Base-by-base conservation (phyloP, 2,888 invertebrate species). In the Acanthococcus lagerstroemiae region DNA sequence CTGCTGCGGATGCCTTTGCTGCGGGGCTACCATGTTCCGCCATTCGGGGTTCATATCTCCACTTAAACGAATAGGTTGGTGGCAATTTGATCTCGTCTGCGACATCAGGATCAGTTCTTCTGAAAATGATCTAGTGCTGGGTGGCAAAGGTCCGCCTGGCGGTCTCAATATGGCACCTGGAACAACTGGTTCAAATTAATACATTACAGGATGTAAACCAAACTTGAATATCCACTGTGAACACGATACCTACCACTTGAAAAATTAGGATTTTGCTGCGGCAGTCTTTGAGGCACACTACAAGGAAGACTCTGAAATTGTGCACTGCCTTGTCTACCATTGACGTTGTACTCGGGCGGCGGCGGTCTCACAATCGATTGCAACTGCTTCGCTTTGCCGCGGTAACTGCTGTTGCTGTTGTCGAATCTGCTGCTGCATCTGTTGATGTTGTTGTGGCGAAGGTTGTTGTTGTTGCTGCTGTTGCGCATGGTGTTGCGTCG, bases 271-370 rank as follows among this genome's bases (percentile, higher is more conserved):
- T 58, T 58, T 45, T 58, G 58, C 26, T 58, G 58, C n/a, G 57
- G 58, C 22, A 58, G 46, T 26, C 58, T 58, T 25, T 58, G 58
- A 22, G 58, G 58, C 46, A 58, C 46, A 26, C 26, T 58, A 25
- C 58, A 58, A 58, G 58, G 58, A 24, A 44, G 44, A 45, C 25
- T 22, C 46, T 58, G 58, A 25, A 46, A 58, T 26, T 45, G 58
- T 5, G 54, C 37, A 21, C 22, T 37, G 17, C 25, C 24, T 37
- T 52, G 54, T 24, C 65, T 19, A 54, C 55, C 54, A n/a, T 22
- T 65, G n/a, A 65, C 37, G 22, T 37, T 55, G 65, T 65, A 65
- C 22, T 65, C 65, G 5, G 65, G 65, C n/a, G 65, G 65, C 30
- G 65, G 65, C 30, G 65, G 65, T 22, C 65, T 26, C 12, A 65